phyloP scores from a whole-genome alignment of 2,797 vertebrate genomes.

The Orestias chungarensis region DNA sequence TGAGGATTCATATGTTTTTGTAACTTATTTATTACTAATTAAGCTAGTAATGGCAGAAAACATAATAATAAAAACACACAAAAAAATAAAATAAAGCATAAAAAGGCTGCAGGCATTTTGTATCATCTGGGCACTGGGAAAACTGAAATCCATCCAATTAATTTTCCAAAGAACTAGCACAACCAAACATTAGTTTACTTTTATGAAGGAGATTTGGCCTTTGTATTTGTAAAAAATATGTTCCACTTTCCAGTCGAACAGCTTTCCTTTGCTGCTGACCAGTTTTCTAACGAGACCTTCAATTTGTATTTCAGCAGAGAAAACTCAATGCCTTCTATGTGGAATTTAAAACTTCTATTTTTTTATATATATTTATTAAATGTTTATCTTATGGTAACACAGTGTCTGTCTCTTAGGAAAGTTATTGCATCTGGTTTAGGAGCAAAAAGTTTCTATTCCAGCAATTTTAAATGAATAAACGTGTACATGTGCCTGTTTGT shows the following conservation, averaged over 20 bases:
- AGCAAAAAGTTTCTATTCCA: slow-evolving; percentile 2
- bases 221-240: slow-evolving; percentile 32
- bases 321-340: not conserved
- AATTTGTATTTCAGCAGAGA: slow-evolving; percentile 4
- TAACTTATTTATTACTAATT: slow-evolving; percentile 32
- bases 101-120: slow-evolving; percentile 45
- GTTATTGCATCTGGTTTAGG: not conserved
- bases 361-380: not conserved
- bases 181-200: slow-evolving; percentile 32
- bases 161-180: slow-evolving; percentile 33
- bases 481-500: not conserved
- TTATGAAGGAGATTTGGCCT: slow-evolving; percentile 15
- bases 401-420: not conserved
- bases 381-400: not conserved
- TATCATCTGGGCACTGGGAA: slow-evolving; percentile 56
- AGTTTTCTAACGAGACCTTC: slow-evolving; percentile 9
- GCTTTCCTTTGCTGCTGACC: slow-evolving; percentile 9
- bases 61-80: slow-evolving; percentile 53
- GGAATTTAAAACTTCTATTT: slow-evolving; percentile 5
- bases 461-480: not conserved
- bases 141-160: slow-evolving; percentile 21
- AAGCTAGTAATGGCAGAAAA: slow-evolving; percentile 55
- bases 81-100: slow-evolving; percentile 53
- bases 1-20: slow-evolving; percentile 63
- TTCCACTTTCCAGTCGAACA: slow-evolving; percentile 33